Conservation (phyloP, 2,888 invertebrate genomes). For the Onthophagus sagittarius region DNA sequence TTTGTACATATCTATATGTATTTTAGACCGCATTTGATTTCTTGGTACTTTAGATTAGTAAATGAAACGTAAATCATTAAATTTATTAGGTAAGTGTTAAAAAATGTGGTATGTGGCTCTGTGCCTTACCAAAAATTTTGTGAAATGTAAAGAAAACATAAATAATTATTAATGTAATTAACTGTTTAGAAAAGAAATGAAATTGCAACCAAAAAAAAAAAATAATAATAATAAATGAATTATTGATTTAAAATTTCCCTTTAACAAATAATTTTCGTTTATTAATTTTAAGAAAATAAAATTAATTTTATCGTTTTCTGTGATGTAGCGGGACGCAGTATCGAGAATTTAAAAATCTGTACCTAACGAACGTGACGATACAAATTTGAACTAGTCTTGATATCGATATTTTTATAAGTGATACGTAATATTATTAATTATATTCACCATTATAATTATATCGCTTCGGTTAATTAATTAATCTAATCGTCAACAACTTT, state of each 20-base stretch:
- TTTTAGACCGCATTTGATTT: not conserved
- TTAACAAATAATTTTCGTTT: not conserved
- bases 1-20: slow-evolving; percentile 9
- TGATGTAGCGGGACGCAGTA: slow-evolving; percentile 1
- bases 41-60: not conserved
- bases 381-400: slow-evolving; percentile 12
- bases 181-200: not conserved
- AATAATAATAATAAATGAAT: not conserved
- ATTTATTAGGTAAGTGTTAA: not conserved
- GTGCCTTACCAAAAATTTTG: not conserved
- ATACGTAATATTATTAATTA: not conserved
- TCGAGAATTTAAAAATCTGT: slow-evolving; percentile 4
- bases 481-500: not conserved
- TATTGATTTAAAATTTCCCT: not conserved
- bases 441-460: slow-evolving; percentile 1
- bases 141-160: not conserved
- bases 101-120: not conserved
- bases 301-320: slow-evolving; percentile 7
- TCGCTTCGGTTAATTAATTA: not conserved
- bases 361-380: slow-evolving; percentile 6
- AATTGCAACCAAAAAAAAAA: not conserved
- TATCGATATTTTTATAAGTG: slow-evolving; percentile 7
- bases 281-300: not conserved
- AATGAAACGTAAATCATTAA: not conserved
- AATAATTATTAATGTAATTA: not conserved